These are phyloP conservation scores for Eretmodus cyanostictus DNA, from an alignment of 2,113 vertebrate genomes.

Conservation along the genomic window DNA sequence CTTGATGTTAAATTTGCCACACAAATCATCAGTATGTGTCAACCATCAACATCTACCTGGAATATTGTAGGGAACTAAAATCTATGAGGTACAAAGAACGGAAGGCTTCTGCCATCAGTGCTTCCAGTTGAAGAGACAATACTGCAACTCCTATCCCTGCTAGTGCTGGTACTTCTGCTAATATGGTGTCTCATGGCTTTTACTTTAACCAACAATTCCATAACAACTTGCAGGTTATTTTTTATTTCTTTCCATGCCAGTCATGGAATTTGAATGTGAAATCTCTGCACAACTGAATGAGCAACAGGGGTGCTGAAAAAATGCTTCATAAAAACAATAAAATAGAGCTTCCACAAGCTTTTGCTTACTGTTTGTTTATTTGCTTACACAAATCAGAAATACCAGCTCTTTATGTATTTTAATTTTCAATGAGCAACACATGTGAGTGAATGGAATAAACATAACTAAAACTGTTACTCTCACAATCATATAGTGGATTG, in stretches of 20 bases:
- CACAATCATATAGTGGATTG: not conserved
- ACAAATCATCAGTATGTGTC: not conserved
- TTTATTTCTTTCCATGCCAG: not conserved
- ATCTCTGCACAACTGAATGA: not conserved
- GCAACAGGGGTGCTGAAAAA: not conserved
- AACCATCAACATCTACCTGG: not conserved
- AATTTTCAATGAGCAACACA: not conserved
- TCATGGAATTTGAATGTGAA: not conserved
- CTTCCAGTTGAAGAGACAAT: not conserved
- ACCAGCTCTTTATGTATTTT: not conserved
- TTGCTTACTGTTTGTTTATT: not conserved
- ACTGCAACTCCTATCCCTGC: not conserved
- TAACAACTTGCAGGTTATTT: not conserved
- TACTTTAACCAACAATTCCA: not conserved
- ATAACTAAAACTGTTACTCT: not conserved
- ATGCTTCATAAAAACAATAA: not conserved
- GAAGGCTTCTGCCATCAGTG: not conserved
- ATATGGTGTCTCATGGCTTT: not conserved
- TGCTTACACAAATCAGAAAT: not conserved
- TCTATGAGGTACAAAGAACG: not conserved
- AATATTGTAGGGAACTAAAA: not conserved
- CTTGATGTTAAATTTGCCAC: not conserved
- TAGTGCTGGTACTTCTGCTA: not conserved
- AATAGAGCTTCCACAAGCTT: not conserved
- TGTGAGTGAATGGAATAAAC: not conserved